Evolutionary conservation across 2,888 invertebrate genomes (phyloP), one percentile per base, ranked within the genome.

Genomic region (Chouioia cunea): DNA sequence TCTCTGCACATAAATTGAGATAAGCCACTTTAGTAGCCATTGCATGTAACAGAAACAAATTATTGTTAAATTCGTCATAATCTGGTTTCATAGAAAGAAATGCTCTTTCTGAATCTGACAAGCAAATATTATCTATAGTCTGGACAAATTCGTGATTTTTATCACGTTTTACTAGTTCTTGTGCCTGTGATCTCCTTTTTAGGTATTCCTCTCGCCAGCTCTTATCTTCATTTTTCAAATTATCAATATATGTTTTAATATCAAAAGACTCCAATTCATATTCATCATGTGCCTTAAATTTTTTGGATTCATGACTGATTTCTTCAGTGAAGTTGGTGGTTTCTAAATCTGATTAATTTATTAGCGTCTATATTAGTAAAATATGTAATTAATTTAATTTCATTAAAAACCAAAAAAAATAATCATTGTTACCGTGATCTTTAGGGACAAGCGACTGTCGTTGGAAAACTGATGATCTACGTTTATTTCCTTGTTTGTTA

Each of bases 381-480:
- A 27, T 27, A 27, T 18, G 27, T 6, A 23, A n/a, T 27, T 22
- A 44, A 50, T 20, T 57, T 48, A 44, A 44, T 15, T 36, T n/a
- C 15, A 4, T n/a, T 12, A 1, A 36, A 16, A 22, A 53, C 16
- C 53, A 63, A 52, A 50, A 22, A 2, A 59, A 44, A 43, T 27
- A 53, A 14, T 50, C n/a, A 67, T 22, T 16, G 46, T 48, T 36
- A 72, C 73, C 68, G 53, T 54, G 47, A 20, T 70, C 52, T 43
- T 47, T 43, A 10, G 46, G 44, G 4, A 36, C 46, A 12, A 74
- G 69, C 0, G 75, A 74, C 22, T 68, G 59, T 47, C 78, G 69
- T 12, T 77, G 76, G 46, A 79, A 82, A 62, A 81, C 48, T 15
- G 75, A 75, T 3, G 82, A 82, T 64, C 80, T 76, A 0, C 81